phyloP scores from a whole-genome alignment of 2,113 vertebrate genomes.

The Corythoichthys haematopterus region DNA sequence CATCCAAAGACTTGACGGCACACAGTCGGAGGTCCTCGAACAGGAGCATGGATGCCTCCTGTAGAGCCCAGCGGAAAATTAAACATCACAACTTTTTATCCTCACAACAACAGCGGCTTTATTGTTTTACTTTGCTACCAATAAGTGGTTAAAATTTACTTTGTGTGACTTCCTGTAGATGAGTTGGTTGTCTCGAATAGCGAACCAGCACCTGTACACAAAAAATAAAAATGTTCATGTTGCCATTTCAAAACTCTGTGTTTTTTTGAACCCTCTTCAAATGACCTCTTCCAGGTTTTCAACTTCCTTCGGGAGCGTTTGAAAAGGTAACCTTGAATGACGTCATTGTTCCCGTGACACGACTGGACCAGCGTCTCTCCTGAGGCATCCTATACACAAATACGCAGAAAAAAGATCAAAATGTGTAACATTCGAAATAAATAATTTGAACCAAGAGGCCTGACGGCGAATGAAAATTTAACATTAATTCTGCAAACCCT shows the following conservation, averaged over 20 bases:
- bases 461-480: too few species aligned
- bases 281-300: conserved; percentile 74
- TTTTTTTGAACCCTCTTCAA: too few species aligned
- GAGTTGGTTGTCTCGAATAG: conserved; percentile 69
- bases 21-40: conserved; percentile 73
- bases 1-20: conserved; percentile 65
- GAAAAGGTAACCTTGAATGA: conserved; percentile 72
- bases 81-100: neutral
- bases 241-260: too few species aligned
- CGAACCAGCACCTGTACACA: conserved; percentile 68
- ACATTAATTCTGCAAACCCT: too few species aligned
- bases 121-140: neutral
- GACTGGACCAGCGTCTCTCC: conserved; percentile 56
- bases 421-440: too few species aligned
- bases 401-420: neutral
- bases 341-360: conserved; percentile 33
- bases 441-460: too few species aligned
- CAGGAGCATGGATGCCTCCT: conserved; percentile 63
- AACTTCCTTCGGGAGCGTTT: conserved; percentile 69
- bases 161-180: conserved; percentile 71
- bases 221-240: neutral
- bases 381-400: conserved; percentile 62
- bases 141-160: conserved; percentile 37
- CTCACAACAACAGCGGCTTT: neutral
- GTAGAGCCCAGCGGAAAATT: neutral